phyloP scores from a whole-genome alignment of 2,888 invertebrate genomes.

The Heliconius hortense region DNA sequence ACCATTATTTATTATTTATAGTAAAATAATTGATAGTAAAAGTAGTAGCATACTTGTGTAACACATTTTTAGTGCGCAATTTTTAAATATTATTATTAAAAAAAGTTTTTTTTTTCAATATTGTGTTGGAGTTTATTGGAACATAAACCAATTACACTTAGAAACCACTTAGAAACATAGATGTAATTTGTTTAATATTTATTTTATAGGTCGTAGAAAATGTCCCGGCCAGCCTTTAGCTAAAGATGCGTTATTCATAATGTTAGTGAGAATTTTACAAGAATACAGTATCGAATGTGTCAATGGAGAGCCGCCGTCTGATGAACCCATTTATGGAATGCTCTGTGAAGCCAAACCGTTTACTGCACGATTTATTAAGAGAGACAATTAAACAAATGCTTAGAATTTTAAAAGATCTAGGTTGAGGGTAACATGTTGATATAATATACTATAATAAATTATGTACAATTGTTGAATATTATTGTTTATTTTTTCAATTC shows the following conservation, averaged over 20 bases:
- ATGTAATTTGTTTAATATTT: not conserved
- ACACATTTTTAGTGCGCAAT: too few species aligned
- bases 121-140: too few species aligned
- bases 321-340: conserved; percentile 56
- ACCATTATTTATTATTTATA: too few species aligned
- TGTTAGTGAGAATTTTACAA: conserved; percentile 80
- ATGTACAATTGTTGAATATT: not conserved
- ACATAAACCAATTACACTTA: too few species aligned
- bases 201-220: conserved; percentile 79
- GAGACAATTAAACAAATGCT: not conserved
- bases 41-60: too few species aligned
- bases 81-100: too few species aligned
- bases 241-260: conserved; percentile 81
- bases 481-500: not conserved
- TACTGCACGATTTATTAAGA: conserved; percentile 35
- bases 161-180: too few species aligned
- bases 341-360: conserved; percentile 52
- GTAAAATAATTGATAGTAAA: too few species aligned
- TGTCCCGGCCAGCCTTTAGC: conserved; percentile 84
- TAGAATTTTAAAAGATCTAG: not conserved
- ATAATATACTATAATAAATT: conserved; percentile 4
- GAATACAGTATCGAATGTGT: conserved; percentile 60
- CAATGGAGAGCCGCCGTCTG: conserved; percentile 55
- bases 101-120: too few species aligned
- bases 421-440: not conserved